Evolutionary conservation across 2,797 vertebrate genomes (phyloP).

Genomic region (Falco columbarius): DNA sequence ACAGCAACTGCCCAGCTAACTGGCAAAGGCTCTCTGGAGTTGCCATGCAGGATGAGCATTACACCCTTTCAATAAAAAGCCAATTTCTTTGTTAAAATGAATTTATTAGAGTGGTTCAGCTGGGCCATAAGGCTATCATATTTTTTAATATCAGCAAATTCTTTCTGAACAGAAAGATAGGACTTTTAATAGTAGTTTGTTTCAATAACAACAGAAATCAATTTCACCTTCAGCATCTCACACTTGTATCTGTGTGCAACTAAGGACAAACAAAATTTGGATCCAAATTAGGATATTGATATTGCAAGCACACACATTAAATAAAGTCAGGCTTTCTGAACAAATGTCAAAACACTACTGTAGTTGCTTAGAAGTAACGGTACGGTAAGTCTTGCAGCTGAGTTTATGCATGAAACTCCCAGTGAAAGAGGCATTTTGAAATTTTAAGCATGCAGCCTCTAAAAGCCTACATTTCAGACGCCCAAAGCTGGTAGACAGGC

Average conservation of each 20-base stretch:
- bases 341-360: not conserved
- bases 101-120: not conserved
- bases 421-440: not conserved
- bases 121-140: not conserved
- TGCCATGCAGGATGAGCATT: not conserved
- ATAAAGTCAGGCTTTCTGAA: not conserved
- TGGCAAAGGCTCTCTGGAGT: not conserved
- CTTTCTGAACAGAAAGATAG: not conserved
- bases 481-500: not conserved
- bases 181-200: not conserved
- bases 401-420: not conserved
- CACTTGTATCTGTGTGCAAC: accelerated
- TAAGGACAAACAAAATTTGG: not conserved
- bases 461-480: not conserved
- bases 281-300: not conserved
- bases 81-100: not conserved
- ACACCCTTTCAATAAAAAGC: not conserved
- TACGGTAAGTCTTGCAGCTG: not conserved
- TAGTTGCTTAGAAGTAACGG: not conserved
- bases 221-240: not conserved
- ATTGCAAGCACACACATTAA: not conserved
- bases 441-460: not conserved
- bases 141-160: not conserved
- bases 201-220: not conserved
- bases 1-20: not conserved